Evolutionary conservation across 1,140 invertebrate species (phyloP).

Genomic region (Dolichoris vasculosae): DNA sequence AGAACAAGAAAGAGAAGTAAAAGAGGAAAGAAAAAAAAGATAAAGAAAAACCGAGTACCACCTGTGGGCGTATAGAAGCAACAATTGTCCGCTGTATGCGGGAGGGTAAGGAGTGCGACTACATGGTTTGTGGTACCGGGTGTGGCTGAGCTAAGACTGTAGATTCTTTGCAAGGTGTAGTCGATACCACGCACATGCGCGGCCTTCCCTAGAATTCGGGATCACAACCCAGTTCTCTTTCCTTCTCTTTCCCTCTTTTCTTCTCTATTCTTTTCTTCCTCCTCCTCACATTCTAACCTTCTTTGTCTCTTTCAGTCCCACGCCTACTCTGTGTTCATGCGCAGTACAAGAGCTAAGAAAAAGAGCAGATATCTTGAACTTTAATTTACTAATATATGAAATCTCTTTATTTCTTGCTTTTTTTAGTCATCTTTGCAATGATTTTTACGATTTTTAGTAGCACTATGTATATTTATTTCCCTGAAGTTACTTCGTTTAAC

Average conservation of each 20-base stretch:
- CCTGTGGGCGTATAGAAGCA: constrained; percentile 75
- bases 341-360: neutral
- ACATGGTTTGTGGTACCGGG: constrained; percentile 73
- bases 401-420: no score
- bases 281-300: neutral
- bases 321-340: neutral
- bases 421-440: neutral
- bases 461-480: no score
- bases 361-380: no score
- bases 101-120: constrained; percentile 73
- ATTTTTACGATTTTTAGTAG: neutral
- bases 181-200: constrained; percentile 53
- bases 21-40: constrained; percentile 57
- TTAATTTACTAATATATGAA: no score
- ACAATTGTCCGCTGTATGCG: constrained; percentile 75
- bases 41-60: constrained; percentile 69
- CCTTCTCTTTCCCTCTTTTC: neutral
- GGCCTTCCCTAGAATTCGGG: constrained; percentile 56
- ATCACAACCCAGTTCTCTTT: neutral
- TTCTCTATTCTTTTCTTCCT: neutral
- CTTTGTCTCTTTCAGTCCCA: neutral
- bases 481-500: neutral
- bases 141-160: constrained; percentile 74
- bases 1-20: neutral
- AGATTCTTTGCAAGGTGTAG: constrained; percentile 57